phyloP scores from a whole-genome alignment of 2,113 vertebrate species.

The Cyprinus carpio region DNA sequence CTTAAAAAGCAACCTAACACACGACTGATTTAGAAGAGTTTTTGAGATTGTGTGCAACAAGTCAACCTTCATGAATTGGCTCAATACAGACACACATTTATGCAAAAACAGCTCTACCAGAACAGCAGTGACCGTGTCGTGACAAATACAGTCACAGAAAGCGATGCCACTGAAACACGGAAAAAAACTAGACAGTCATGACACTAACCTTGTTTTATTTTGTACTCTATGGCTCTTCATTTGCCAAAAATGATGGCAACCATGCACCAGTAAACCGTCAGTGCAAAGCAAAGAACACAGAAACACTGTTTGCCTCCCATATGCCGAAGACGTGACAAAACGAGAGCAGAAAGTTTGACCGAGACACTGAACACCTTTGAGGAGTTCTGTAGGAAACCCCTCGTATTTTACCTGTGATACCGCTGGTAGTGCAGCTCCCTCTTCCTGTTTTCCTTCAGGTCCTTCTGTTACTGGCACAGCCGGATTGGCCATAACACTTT shows the following conservation, averaged over 20 bases:
- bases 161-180: constrained; percentile 3
- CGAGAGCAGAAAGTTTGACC: background rate
- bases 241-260: constrained; percentile 15
- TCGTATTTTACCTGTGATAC: constrained; percentile 82
- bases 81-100: background rate
- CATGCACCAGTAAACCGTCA: constrained; percentile 15
- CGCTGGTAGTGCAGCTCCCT: constrained; percentile 76
- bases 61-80: background rate
- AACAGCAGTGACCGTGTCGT: background rate
- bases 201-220: constrained; percentile 43
- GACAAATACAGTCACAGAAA: background rate
- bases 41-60: background rate
- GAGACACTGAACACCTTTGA: constrained; percentile 40
- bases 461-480: constrained; percentile 75
- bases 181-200: constrained; percentile 50
- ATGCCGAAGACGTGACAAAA: constrained; percentile 17
- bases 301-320: constrained; percentile 31
- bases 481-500: constrained; percentile 76
- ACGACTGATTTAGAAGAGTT: background rate
- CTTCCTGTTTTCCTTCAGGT: constrained; percentile 75
- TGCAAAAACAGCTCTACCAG: background rate
- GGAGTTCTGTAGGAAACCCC: constrained; percentile 60
- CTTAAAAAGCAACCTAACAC: background rate
- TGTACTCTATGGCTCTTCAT: constrained; percentile 21
- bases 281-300: constrained; percentile 17